These are phyloP conservation scores for Aphis craccivora DNA, from an alignment of 1,140 invertebrate genomes.

Conservation along the genomic window DNA sequence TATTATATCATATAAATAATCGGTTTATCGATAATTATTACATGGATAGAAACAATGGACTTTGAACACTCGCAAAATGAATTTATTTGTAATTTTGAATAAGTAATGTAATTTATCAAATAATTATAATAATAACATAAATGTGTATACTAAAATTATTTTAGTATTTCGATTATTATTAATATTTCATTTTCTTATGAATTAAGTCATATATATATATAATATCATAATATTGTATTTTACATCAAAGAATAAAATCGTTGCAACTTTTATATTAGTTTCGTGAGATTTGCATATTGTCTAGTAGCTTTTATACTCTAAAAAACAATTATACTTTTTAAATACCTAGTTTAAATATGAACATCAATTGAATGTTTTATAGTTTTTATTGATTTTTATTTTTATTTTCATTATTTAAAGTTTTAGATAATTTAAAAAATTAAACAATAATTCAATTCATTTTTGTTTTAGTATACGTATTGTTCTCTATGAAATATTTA, in stretches of 20 bases:
- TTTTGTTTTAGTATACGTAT: neutral
- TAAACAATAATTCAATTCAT: neutral
- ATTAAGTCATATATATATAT: neutral
- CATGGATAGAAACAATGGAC: neutral
- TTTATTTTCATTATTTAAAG: neutral
- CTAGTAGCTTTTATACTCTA: neutral
- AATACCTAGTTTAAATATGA: neutral
- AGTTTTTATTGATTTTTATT: neutral
- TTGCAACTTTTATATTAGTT: neutral
- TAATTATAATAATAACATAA: neutral
- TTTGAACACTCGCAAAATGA: neutral
- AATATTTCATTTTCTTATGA: neutral
- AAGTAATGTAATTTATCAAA: neutral
- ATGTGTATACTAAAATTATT: neutral
- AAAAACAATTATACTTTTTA: neutral
- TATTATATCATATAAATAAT: neutral
- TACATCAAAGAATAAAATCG: neutral
- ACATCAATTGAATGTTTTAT: neutral
- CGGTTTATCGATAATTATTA: neutral
- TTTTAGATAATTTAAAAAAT: neutral
- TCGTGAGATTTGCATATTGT: neutral
- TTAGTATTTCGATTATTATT: neutral
- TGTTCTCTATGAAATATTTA: neutral
- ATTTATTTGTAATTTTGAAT: neutral
- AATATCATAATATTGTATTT: neutral